Base-by-base conservation (phyloP, 2,888 invertebrate species). In the Serrognathus titanus region DNA sequence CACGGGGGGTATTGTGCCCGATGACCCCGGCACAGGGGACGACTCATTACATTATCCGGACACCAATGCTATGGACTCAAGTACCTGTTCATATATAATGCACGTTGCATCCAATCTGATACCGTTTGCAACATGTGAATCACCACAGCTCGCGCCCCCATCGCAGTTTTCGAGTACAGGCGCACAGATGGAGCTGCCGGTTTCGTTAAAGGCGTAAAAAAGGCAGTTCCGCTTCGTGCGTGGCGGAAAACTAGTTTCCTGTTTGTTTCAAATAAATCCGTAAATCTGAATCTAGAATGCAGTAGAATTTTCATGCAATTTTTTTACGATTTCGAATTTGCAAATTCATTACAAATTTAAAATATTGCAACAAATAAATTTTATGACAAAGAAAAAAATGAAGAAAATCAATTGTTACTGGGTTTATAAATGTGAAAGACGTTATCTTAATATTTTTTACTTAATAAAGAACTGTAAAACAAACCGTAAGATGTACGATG, bases 51-150 rank as follows among this genome's bases (percentile, higher is more conserved):
- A 71, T 69, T 67, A 69, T 61, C 61, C 48, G 60, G 64, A 63
- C 64, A 66, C 63, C 63, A 65, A 63, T 68, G 69, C 69, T 66
- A 66, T 69, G 69, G 68, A 64, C 70, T 70, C 69, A 73, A 75
- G 75, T 75, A 75, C 75, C 75, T 74, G 74, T 72, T 74, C 75
- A 75, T 75, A 72, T 75, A 74, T 75, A 75, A 75, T 75, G 71
- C 72, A 75, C 73, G 36, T 31, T 68, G 69, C 67, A 68, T 71
- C 67, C 72, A 72, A 71, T 75, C 72, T 71, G 73, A 70, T 74
- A 71, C 71, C 24, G 71, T 71, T 72, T 71, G 66, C 68, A 67
- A 70, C 70, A 71, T 71, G 71, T 75, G 74, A 71, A 68, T 71
- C 70, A 71, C 68, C 61, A 50, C 12, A 24, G 41, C 12, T 13